Evolutionary conservation across 2,888 invertebrate genomes (phyloP), one percentile per base, ranked within the genome.

Genomic region (Agelastica alni): DNA sequence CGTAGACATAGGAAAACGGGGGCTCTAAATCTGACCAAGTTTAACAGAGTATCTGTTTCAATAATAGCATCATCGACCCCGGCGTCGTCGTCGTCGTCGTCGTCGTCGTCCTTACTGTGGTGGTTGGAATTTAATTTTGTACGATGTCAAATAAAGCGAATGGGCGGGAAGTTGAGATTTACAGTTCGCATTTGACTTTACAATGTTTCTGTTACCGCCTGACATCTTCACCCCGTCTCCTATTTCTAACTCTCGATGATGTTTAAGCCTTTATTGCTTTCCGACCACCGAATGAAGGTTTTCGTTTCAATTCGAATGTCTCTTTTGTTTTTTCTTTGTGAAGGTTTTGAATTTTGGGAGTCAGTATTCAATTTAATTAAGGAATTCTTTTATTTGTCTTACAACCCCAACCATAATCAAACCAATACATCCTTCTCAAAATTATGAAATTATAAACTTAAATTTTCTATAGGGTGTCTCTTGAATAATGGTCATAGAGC

Each of bases 181-280:
- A 73, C 70, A 67, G 68, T 66, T 57, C 69, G 61, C 70, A 74
- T 73, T 73, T 73, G 73, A 73, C 72, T 73, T 73, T 73, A 73
- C 73, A 74, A 73, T 71, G 71, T 73, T 73, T 71, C 70, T 67
- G 65, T 69, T 66, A 67, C 65, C 62, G 64, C 64, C 66, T 68
- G 70, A 70, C 71, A 71, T 71, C 70, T 68, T 70, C 68, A 64
- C 66, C 67, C 59, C 58, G 65, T 60, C 62, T 53, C 58, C 45
- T 52, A 48, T 41, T 41, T 48, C 37, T 10, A 39, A 18, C 49
- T 49, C 41, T 32, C 31, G 36, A 17, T 37, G 36, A 36, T 46
- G 20, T 20, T 39, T 39, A 39, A 39, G 37, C 20, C 37, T 39
- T 39, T 39, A 39, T 39, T 39, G 20, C 37, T 39, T 20, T 20